A percentile compares a stretch with the other conserved stretches of the same genome.
Evolutionary conservation across 2,113 vertebrate genomes (phyloP).

Genomic region (Sarotherodon lohbergeri): DNA sequence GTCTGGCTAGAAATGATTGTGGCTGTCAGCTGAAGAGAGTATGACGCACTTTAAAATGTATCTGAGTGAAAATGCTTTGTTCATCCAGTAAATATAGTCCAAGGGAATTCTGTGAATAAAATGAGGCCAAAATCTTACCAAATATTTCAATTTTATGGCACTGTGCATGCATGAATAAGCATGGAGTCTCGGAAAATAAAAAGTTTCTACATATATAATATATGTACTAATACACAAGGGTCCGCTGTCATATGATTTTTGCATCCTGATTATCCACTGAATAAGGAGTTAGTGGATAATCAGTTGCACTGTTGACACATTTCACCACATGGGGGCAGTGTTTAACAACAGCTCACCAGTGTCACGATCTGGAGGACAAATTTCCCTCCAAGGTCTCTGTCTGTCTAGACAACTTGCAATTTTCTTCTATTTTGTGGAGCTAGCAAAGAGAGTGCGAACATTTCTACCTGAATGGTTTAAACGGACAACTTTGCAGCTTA

Average conservation of each 20-base stretch:
- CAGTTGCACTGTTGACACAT: not conserved
- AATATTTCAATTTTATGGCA: not conserved
- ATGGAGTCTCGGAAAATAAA: not conserved
- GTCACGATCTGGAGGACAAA: slow-evolving; percentile 6
- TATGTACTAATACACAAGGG: not conserved
- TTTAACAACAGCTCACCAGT: not conserved
- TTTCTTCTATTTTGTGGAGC: slow-evolving; percentile 5
- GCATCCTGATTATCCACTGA: not conserved
- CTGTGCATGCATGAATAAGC: not conserved
- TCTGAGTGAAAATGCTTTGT: not conserved
- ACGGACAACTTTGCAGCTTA: not conserved
- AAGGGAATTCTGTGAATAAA: not conserved
- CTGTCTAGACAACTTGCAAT: slow-evolving; percentile 43
- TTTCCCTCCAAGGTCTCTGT: slow-evolving; percentile 11
- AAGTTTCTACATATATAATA: not conserved
- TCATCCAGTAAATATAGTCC: not conserved
- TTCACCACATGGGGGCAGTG: slow-evolving; percentile 42
- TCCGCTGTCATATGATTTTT: not conserved
- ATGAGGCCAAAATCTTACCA: not conserved
- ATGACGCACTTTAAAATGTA: not conserved
- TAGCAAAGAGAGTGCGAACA: not conserved
- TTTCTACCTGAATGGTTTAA: slow-evolving; percentile 11
- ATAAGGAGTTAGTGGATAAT: not conserved
- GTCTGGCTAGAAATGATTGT: not conserved
- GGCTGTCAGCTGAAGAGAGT: not conserved